Conservation (phyloP, 2,888 invertebrate species). For the Hypsopygia costalis region DNA sequence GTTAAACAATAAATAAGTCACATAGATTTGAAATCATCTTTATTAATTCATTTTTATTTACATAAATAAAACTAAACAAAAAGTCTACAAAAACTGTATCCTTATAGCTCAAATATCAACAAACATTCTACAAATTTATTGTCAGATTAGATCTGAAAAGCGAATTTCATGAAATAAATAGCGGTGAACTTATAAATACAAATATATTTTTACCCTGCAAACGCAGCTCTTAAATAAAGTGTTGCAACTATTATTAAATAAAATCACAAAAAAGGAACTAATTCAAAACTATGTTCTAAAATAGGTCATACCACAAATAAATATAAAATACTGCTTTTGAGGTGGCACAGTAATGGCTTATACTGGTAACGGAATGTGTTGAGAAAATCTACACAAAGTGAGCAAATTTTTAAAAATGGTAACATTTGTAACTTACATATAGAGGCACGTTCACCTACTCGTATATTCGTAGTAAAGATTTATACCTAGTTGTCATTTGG, state of each 20-base stretch:
- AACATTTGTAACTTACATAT: too few species aligned
- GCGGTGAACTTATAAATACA: constrained; percentile 1
- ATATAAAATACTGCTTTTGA: constrained; percentile 14
- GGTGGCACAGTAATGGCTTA: constrained; percentile 13
- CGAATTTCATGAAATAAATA: constrained; percentile 11
- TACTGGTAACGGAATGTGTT: too few species aligned
- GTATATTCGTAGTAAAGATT: too few species aligned
- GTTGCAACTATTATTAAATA: constrained; percentile 14
- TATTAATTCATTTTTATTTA: constrained; percentile 16
- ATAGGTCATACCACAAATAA: constrained; percentile 7
- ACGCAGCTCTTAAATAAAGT: constrained; percentile 10
- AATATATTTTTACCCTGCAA: constrained; percentile 5
- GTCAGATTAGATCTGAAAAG: constrained; percentile 49
- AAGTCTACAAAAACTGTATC: constrained; percentile 13
- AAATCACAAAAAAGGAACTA: constrained; percentile 34
- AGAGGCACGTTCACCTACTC: too few species aligned
- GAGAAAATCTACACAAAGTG: too few species aligned
- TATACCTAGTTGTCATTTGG: too few species aligned
- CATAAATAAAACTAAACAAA: constrained; percentile 17
- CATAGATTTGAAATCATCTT: constrained; percentile 8
- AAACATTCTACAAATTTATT: constrained; percentile 29
- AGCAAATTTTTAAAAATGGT: neutral
- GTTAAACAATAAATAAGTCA: too few species aligned
- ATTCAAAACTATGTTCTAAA: constrained; percentile 10
- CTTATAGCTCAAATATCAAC: constrained; percentile 17